These are phyloP conservation scores for Sycophila sp. DNA, from an alignment of 1,140 invertebrate species.

Conservation along the genomic window DNA sequence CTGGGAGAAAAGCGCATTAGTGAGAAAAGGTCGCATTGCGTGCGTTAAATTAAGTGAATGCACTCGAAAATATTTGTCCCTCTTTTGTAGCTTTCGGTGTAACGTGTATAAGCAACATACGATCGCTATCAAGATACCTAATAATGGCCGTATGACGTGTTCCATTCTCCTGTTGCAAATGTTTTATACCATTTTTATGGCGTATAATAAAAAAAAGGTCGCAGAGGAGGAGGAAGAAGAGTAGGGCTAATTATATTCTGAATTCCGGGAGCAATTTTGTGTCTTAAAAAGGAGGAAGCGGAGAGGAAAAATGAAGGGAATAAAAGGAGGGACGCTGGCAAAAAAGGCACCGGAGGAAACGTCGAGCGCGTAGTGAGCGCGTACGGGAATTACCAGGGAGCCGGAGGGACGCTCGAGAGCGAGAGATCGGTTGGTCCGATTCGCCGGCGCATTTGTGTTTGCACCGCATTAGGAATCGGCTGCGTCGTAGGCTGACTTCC, in stretches of 20 bases:
- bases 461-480: constrained; percentile 44
- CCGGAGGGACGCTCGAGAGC: not conserved
- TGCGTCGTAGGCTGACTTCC: constrained; percentile 7
- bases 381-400: not conserved
- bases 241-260: not conserved
- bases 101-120: too few relatives aligned
- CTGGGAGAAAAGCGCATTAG: too few relatives aligned
- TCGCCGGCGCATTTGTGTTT: constrained; percentile 44
- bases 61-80: too few relatives aligned
- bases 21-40: too few relatives aligned
- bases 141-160: too few relatives aligned
- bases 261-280: not conserved
- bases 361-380: not conserved
- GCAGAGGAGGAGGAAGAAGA: not conserved
- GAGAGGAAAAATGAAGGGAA: not conserved
- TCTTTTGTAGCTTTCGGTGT: too few relatives aligned
- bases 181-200: too few relatives aligned
- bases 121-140: not conserved
- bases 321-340: not conserved
- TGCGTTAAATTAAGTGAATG: too few relatives aligned
- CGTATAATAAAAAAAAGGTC: not conserved
- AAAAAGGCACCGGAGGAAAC: not conserved
- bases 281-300: not conserved
- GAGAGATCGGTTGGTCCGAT: constrained; percentile 45
- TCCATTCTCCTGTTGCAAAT: too few relatives aligned